These are phyloP conservation scores for Pyrocephalus nanus DNA, from an alignment of 2,797 vertebrate species.

Conservation along the genomic window DNA sequence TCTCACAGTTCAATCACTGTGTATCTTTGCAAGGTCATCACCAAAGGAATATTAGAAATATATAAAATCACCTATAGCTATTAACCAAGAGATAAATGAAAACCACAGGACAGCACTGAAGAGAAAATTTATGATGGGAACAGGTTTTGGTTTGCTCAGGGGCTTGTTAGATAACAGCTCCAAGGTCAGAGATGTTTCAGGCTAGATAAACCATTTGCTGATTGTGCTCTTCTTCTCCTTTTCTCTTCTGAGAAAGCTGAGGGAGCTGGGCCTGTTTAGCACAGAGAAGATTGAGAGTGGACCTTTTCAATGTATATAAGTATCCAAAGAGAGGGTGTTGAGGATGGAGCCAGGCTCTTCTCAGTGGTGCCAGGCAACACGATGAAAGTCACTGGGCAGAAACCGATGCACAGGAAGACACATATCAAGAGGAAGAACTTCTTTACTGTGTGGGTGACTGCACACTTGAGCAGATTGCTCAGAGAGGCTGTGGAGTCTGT, in stretches of 20 bases:
- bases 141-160: not conserved
- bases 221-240: rapidly evolving
- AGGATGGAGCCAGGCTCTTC: not conserved
- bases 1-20: not conserved
- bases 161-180: not conserved
- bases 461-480: not conserved
- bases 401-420: not conserved
- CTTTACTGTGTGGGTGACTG: not conserved
- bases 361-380: rapidly evolving
- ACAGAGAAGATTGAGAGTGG: not conserved
- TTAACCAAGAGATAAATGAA: not conserved
- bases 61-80: not conserved
- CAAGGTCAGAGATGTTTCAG: not conserved
- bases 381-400: not conserved
- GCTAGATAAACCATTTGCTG: not conserved
- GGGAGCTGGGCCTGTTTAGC: not conserved
- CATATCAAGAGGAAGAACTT: not conserved
- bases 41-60: not conserved
- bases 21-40: not conserved
- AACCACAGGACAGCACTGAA: not conserved
- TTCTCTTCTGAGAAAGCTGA: not conserved
- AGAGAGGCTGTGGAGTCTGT: not conserved
- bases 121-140: not conserved
- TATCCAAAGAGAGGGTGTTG: not conserved
- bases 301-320: not conserved